Evolutionary conservation across 2,113 vertebrate species (phyloP).

Genomic region (Rhinoderma darwinii): DNA sequence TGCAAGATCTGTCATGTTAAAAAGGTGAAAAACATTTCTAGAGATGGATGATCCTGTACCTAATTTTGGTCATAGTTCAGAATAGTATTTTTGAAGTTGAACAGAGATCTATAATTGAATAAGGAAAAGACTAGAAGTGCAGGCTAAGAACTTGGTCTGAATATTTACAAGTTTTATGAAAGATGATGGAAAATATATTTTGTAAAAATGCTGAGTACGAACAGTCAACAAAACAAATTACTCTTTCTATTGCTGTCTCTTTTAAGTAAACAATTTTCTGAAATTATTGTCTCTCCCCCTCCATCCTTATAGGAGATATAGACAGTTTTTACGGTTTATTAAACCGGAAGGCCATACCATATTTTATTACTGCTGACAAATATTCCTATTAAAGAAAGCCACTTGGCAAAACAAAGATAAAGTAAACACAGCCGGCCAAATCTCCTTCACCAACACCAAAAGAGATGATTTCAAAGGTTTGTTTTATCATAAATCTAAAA

Average conservation of each 20-base stretch:
- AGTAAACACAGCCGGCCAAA: conserved; percentile 29
- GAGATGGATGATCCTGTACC: background rate
- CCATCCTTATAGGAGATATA: conserved; percentile 17
- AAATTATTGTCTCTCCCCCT: conserved; percentile 28
- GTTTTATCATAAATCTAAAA: conserved; percentile 38
- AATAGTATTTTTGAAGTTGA: background rate
- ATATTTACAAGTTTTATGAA: conserved; percentile 28
- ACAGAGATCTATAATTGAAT: background rate
- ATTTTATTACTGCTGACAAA: conserved; percentile 55
- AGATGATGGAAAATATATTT: background rate
- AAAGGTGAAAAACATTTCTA: background rate
- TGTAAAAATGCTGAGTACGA: background rate
- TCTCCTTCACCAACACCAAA: conserved; percentile 33
- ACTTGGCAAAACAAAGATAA: conserved; percentile 49
- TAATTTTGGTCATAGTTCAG: background rate
- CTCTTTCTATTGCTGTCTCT: conserved; percentile 34
- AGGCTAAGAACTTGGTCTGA: no score
- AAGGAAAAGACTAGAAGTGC: background rate
- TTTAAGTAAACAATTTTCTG: conserved; percentile 35
- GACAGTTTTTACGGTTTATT: conserved; percentile 49
- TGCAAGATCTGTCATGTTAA: no score
- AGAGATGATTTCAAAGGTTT: conserved; percentile 11
- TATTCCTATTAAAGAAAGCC: conserved; percentile 46
- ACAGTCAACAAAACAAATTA: conserved; percentile 17
- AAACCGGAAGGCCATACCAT: conserved; percentile 48